Conservation (phyloP, 2,797 vertebrate species). For the Toxotes lorentzi region DNA sequence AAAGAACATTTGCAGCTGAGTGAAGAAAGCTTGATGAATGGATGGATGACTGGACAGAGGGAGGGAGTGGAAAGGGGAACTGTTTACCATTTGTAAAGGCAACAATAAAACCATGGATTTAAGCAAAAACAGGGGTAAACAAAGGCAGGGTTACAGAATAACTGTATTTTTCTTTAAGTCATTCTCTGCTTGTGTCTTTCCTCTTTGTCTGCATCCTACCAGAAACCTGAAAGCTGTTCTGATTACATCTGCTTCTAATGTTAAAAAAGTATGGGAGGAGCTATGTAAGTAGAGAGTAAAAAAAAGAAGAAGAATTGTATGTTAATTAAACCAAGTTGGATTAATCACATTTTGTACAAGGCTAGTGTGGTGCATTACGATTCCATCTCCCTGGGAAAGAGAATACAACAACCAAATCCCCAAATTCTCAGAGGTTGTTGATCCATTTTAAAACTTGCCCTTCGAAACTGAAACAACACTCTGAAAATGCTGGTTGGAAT, state of each 20-base stretch:
- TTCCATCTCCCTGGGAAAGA: slow-evolving; percentile 45
- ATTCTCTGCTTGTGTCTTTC: slow-evolving; percentile 2
- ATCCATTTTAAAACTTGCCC: slow-evolving; percentile 48
- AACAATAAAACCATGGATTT: slow-evolving; percentile 59
- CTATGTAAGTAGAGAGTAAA: not conserved
- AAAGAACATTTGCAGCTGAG: slow-evolving; percentile 27
- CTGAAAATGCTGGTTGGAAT: slow-evolving; percentile 48
- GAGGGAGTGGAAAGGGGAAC: slow-evolving; percentile 18
- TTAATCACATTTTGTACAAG: slow-evolving; percentile 52
- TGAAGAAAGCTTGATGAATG: slow-evolving; percentile 56
- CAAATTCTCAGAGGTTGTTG: slow-evolving; percentile 47
- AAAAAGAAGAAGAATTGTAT: slow-evolving; percentile 20
- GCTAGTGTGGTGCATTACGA: slow-evolving; percentile 37
- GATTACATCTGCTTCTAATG: slow-evolving; percentile 8
- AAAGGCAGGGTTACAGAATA: slow-evolving; percentile 40
- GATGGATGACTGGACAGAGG: slow-evolving; percentile 40
- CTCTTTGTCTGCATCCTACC: slow-evolving; percentile 11
- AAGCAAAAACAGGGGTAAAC: slow-evolving; percentile 45
- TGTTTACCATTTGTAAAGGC: slow-evolving; percentile 43
- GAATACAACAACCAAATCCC: slow-evolving; percentile 39
- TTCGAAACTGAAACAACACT: slow-evolving; percentile 51
- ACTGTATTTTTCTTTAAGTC: slow-evolving; percentile 20
- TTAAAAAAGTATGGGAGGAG: not conserved
- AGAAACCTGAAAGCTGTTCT: slow-evolving; percentile 30
- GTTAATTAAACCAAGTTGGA: slow-evolving; percentile 43